Conservation (phyloP, 2,888 invertebrate species). For the Dendrolimus pini region DNA sequence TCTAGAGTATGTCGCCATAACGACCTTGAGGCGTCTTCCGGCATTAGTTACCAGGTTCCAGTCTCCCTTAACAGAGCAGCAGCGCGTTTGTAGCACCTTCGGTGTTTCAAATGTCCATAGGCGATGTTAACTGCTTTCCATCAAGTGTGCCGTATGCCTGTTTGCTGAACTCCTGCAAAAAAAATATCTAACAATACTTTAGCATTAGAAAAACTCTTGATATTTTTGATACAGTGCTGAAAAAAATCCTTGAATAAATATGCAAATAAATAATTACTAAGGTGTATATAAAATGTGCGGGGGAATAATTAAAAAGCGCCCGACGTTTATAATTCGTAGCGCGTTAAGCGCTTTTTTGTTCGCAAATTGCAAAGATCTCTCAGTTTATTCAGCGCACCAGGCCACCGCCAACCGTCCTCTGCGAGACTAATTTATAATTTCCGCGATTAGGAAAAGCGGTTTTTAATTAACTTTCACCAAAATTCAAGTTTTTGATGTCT, state of each 20-base stretch:
- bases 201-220: too few relatives aligned
- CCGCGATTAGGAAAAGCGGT: background rate
- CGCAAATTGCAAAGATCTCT: constrained; percentile 2
- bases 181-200: too few relatives aligned
- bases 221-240: background rate
- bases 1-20: too few relatives aligned
- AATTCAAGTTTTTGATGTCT: too few relatives aligned
- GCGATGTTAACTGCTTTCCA: too few relatives aligned
- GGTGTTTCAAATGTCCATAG: too few relatives aligned
- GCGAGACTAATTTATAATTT: background rate
- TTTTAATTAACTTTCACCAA: background rate
- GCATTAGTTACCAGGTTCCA: too few relatives aligned
- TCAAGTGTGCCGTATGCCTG: too few relatives aligned
- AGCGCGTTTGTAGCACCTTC: too few relatives aligned
- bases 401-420: background rate
- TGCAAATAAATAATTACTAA: background rate
- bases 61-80: too few relatives aligned
- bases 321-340: background rate
- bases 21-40: too few relatives aligned
- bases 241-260: background rate
- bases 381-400: background rate
- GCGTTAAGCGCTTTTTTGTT: background rate
- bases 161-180: too few relatives aligned
- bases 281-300: background rate
- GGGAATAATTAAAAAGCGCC: background rate